These are phyloP conservation scores for Eolophus roseicapilla DNA, from an alignment of 2,113 vertebrate genomes.

Conservation along the genomic window DNA sequence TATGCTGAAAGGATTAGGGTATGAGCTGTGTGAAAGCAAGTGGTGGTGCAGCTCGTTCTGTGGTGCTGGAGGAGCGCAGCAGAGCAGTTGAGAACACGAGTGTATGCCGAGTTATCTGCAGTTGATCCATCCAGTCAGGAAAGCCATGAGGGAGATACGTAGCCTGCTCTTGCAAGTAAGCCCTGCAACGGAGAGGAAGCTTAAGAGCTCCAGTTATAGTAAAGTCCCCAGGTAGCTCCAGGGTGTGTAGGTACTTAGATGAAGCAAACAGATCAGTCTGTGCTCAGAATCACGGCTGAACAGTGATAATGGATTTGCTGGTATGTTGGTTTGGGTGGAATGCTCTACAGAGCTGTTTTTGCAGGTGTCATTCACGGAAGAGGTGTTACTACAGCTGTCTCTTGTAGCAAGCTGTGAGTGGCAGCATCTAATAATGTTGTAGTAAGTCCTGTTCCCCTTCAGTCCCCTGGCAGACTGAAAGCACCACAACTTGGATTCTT, in stretches of 20 bases:
- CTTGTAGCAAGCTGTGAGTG: neutral
- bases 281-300: neutral
- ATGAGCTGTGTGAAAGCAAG: neutral
- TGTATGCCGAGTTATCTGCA: accelerated
- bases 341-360: neutral
- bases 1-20: neutral
- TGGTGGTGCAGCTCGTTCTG: neutral
- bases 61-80: neutral
- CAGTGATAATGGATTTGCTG: neutral
- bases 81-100: neutral
- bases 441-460: neutral
- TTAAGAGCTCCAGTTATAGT: neutral
- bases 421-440: neutral
- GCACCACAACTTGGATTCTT: neutral
- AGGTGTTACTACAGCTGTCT: neutral
- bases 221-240: neutral
- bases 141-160: accelerated
- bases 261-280: neutral
- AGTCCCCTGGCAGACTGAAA: neutral
- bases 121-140: neutral
- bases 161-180: neutral
- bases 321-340: neutral
- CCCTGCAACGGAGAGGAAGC: accelerated
- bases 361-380: neutral
- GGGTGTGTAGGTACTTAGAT: neutral